These are phyloP conservation scores for Lissocephala sabroskyi DNA, from an alignment of 2,888 invertebrate species.

Conservation along the genomic window DNA sequence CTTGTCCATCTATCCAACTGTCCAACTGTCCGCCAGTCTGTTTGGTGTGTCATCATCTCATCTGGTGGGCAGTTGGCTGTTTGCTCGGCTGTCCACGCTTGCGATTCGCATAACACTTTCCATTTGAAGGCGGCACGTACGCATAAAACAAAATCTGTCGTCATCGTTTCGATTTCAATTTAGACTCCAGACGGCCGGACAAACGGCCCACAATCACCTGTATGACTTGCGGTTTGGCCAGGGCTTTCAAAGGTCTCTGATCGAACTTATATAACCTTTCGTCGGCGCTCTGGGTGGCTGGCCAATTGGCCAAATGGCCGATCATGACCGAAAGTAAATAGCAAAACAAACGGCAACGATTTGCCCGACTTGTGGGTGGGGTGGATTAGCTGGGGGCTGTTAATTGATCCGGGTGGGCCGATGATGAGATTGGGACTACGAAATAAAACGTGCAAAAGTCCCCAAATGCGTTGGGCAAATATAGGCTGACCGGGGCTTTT, in stretches of 20 bases:
- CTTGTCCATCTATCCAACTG: background rate
- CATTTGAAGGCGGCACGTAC: constrained; percentile 42
- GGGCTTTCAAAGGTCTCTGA: too few relatives aligned
- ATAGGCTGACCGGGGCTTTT: background rate
- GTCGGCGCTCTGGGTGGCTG: constrained; percentile 49
- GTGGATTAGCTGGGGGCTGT: constrained; percentile 25
- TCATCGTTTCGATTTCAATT: background rate
- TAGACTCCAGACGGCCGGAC: background rate
- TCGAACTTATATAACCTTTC: too few relatives aligned
- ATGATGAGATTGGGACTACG: constrained; percentile 31
- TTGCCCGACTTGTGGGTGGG: constrained; percentile 26
- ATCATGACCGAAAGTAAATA: too few relatives aligned
- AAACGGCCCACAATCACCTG: constrained; percentile 6
- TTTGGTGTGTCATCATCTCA: too few relatives aligned
- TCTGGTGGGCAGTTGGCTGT: constrained; percentile 5
- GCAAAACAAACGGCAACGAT: background rate
- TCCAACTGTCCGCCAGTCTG: too few relatives aligned
- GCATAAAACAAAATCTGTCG: constrained; percentile 4
- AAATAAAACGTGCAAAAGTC: constrained; percentile 46
- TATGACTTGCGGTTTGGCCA: constrained; percentile 52
- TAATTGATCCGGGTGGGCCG: constrained; percentile 17
- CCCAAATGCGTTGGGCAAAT: background rate
- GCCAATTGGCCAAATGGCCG: constrained; percentile 7
- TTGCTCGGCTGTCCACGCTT: constrained; percentile 5
- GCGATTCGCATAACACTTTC: constrained; percentile 54